Evolutionary conservation across 2,888 invertebrate species (phyloP).

Genomic region (Mythimna lalbum): DNA sequence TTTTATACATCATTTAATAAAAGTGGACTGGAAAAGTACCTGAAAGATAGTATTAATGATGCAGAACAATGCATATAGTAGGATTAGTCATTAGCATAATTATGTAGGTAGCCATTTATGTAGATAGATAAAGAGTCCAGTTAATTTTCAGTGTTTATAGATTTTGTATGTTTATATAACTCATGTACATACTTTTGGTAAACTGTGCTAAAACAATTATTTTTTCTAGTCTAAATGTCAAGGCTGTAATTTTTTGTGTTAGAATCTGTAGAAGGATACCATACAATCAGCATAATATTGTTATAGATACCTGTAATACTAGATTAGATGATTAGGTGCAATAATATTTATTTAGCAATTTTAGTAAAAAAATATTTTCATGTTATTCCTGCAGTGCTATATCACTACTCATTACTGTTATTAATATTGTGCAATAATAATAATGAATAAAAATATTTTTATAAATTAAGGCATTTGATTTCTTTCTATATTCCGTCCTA

Average conservation of each 20-base stretch:
- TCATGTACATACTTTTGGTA: constrained; percentile 16
- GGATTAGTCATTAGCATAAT: constrained; percentile 41
- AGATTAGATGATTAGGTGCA: background rate
- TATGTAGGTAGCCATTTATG: constrained; percentile 2
- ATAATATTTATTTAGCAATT: constrained; percentile 11
- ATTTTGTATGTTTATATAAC: constrained; percentile 33
- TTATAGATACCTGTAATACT: background rate
- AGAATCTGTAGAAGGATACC: constrained; percentile 3
- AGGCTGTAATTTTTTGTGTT: constrained; percentile 13
- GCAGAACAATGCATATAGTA: constrained; percentile 72
- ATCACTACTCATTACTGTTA: background rate
- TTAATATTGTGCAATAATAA: constrained; percentile 18
- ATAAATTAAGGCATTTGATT: constrained; percentile 10
- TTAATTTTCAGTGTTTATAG: constrained; percentile 15
- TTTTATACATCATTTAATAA: constrained; percentile 86
- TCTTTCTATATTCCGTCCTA: too few relatives aligned
- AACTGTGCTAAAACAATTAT: constrained; percentile 11
- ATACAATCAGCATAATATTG: constrained; percentile 3
- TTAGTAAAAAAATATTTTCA: constrained; percentile 3
- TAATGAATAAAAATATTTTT: constrained; percentile 32
- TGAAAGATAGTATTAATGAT: constrained; percentile 83
- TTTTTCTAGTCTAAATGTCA: constrained; percentile 48
- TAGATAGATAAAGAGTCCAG: constrained; percentile 1
- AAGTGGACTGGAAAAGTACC: constrained; percentile 87
- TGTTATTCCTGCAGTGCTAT: background rate